phyloP scores from a whole-genome alignment of 1,140 invertebrate genomes.

The Heliconius congener region DNA sequence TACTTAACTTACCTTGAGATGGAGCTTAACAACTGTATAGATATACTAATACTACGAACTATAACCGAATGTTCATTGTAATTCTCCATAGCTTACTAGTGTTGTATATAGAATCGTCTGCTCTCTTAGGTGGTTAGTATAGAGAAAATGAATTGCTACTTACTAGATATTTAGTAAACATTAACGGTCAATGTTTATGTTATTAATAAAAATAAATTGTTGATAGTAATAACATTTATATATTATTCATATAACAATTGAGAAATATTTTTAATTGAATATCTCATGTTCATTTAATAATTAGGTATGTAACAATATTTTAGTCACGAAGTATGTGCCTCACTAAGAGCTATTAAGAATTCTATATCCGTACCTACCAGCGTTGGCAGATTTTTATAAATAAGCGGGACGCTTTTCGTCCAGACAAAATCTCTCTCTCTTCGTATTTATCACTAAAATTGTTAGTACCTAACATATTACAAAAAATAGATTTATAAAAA shows the following conservation, averaged over 20 bases:
- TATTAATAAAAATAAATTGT: background rate
- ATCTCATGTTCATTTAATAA: slow-evolving; percentile 4
- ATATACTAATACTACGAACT: background rate
- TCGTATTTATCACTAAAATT: no score
- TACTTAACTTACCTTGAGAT: slow-evolving; percentile 35
- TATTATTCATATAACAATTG: background rate
- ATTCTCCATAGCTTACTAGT: background rate
- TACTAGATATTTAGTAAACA: slow-evolving; percentile 1
- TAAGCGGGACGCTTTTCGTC: no score
- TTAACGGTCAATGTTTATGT: background rate
- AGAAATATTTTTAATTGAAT: slow-evolving; percentile 22
- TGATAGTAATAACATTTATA: background rate
- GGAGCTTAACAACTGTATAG: slow-evolving; percentile 19
- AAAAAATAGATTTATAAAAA: no score
- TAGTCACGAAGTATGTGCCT: background rate
- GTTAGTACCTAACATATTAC: background rate
- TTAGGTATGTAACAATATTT: background rate
- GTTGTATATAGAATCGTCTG: background rate
- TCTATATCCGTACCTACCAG: background rate
- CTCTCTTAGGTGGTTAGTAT: background rate
- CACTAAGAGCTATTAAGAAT: background rate
- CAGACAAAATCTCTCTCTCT: no score
- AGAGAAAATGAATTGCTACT: background rate
- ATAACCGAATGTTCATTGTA: background rate
- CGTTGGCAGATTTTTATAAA: no score